phyloP scores from a whole-genome alignment of 2,888 invertebrate species.

The Thereva nobilitata region DNA sequence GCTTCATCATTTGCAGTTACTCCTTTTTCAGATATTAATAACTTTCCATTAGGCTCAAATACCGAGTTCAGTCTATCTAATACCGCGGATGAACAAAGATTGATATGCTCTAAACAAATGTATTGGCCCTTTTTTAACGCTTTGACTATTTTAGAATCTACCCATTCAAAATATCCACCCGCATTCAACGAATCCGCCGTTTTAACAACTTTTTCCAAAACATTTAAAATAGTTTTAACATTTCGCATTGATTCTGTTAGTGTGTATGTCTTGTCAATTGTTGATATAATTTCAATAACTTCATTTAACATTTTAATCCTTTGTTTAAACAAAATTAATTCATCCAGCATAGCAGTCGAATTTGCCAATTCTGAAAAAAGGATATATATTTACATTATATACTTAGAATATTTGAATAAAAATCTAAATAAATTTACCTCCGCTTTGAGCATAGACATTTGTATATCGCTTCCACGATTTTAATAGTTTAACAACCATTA shows the following conservation, averaged over 20 bases:
- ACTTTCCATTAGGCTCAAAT: slow-evolving; percentile 87
- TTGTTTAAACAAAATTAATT: slow-evolving; percentile 50
- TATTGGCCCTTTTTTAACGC: slow-evolving; percentile 81
- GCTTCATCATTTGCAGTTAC: slow-evolving; percentile 69
- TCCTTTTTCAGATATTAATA: slow-evolving; percentile 91
- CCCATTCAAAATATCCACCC: slow-evolving; percentile 93
- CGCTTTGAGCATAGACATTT: slow-evolving; percentile 43
- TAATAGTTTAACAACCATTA: slow-evolving; percentile 44
- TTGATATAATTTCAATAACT: slow-evolving; percentile 43
- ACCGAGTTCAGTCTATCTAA: slow-evolving; percentile 94
- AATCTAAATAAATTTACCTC: slow-evolving; percentile 45
- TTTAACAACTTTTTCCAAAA: slow-evolving; percentile 48
- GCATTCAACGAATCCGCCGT: slow-evolving; percentile 69
- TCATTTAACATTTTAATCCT: slow-evolving; percentile 48
- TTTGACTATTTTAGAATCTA: slow-evolving; percentile 85
- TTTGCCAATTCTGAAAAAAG: slow-evolving; percentile 47
- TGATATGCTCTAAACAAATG: slow-evolving; percentile 89
- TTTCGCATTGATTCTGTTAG: background rate
- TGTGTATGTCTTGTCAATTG: background rate
- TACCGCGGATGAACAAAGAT: slow-evolving; percentile 94
- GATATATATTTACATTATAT: background rate
- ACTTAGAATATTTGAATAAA: background rate
- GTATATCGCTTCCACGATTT: slow-evolving; percentile 51
- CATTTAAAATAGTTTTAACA: slow-evolving; percentile 41
- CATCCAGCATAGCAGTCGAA: slow-evolving; percentile 48